Evolutionary conservation across 2,888 invertebrate species (phyloP), one percentile per base, ranked within the genome.

Genomic region (Acrobasis suavella): DNA sequence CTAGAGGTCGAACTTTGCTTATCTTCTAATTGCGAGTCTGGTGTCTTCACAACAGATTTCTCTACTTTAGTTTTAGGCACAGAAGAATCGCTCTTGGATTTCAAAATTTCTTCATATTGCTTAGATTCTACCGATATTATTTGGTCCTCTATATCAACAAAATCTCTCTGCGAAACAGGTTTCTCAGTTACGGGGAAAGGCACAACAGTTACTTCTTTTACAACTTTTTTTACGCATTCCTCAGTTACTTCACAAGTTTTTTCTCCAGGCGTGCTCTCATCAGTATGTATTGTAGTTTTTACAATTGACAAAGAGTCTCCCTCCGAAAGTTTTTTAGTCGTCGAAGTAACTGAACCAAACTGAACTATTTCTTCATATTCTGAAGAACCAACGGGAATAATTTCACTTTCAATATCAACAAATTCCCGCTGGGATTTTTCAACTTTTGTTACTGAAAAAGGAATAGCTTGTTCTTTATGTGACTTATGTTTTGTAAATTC

Each of bases 1-100:
- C 93, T 93, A 55, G 93, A 93, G 12, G 94, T 93, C 15, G 94
- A 94, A 74, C 94, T 94, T 77, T 92, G 92, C 77, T 94, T 94
- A 74, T 92, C 93, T 64, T 92, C 89, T 65, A 90, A 73, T 63
- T 85, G 82, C 49, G 82, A 86, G 72, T 85, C 93, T 64, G 81
- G 89, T 69, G 83, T 89, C 79, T 85, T 93, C 72, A 71, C 88
- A 1, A 75, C 73, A 9, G 88, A 81, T 69, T 89, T 92, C 70
- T 92, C 92, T 60, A 72, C 73, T 74, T 90, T 92, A 6, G 91
- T 92, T 76, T 91, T 92, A 15, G 92, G 91, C n/a, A 92, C 91
- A 17, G 90, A 89, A 2, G 93, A 92, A 72, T 92, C 92, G 71
- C 90, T 91, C 68, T 92, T 92, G 1, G 91, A 91, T 76, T 91